Evolutionary conservation across 2,113 vertebrate genomes (phyloP), one percentile per base, ranked within the genome.

Genomic region (Gyps fulvus): DNA sequence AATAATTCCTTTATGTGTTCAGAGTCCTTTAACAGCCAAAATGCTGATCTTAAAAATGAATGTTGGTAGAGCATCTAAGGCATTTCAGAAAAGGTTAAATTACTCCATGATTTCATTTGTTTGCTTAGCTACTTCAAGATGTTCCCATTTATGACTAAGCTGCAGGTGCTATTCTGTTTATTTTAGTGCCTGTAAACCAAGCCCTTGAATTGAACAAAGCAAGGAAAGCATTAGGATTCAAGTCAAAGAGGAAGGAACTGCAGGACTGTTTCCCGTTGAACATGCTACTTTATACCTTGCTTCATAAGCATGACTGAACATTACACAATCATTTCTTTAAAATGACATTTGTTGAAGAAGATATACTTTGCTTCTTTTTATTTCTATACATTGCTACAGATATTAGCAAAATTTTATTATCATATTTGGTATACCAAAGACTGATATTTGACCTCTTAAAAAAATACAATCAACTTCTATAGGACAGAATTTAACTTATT

Each of bases 131-230:
- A 61, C 81, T 80, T 61, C 11, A 27, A 94, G 91, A 87, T 71
- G 83, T 89, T 96, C 82, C 91, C 73, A 49, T 87, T 94, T 84
- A 88, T 97, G 89, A 97, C 69, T 93, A 96, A 96, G 59, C 47
- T 95, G 93, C 96, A 97, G 97, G 97, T 98, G 97, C 93, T 93
- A 19, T 22, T 92, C 86, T 96, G 92, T 97, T 97, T 97, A 94
- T 97, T 95, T 89, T 83, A 59, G 34, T 69, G 91, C 84, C 92
- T 89, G 74, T 66, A 94, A 93, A 90, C 73, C 83, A 94, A 95
- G 77, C n/a, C 91, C 93, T 92, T 88, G 83, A 95, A 78, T 1
- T 55, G 94, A 97, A 97, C 97, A 98, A 98, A 97, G 96, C 87
- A 96, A 98, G 97, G 98, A 98, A 98, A 97, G 95, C 77, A 42